Evolutionary conservation across 2,888 invertebrate genomes (phyloP), one percentile per base, ranked within the genome.

Genomic region (Philhelius pedissequus): DNA sequence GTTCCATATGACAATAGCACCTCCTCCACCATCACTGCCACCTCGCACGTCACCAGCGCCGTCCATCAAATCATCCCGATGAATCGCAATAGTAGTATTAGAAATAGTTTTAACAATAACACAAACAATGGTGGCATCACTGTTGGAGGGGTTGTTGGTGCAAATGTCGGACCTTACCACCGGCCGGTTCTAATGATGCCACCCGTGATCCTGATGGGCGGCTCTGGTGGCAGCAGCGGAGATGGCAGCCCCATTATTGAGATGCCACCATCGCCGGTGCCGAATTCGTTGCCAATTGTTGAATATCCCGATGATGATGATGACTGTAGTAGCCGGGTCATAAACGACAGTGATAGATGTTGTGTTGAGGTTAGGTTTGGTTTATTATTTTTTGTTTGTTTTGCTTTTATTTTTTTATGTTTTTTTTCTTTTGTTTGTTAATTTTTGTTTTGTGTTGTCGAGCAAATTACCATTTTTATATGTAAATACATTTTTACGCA

Each of bases 231-330:
- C 93, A 87, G 89, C 93, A 87, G 87, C 92, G 90, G 93, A 92
- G 92, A 93, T 93, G 89, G 93, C 92, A 90, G 94, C 93, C 89
- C 94, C 92, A 92, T 92, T 92, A 89, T 93, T 91, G 92, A 93
- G 90, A 92, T 92, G 90, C 93, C 94, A 88, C 94, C 94, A 90
- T 94, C 94, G 91, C 94, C 95, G 76, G 88, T 88, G 54, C 87
- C 89, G 88, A 88, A 86, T 76, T 82, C 87, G 52, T 93, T 94
- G 92, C 95, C 95, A 88, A 94, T 97, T 91, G 94, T 97, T 90
- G 97, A 97, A 92, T 97, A 96, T 92, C 97, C 97, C 89, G 96
- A 96, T 90, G 97, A 96, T 92, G 97, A 97, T 93, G 96, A 96
- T 93, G 86, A 86, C 64, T 79, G 79, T 74, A 86, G 71, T 74